Conservation (phyloP, 2,888 invertebrate genomes). For the Cecidostiba fungosa region DNA sequence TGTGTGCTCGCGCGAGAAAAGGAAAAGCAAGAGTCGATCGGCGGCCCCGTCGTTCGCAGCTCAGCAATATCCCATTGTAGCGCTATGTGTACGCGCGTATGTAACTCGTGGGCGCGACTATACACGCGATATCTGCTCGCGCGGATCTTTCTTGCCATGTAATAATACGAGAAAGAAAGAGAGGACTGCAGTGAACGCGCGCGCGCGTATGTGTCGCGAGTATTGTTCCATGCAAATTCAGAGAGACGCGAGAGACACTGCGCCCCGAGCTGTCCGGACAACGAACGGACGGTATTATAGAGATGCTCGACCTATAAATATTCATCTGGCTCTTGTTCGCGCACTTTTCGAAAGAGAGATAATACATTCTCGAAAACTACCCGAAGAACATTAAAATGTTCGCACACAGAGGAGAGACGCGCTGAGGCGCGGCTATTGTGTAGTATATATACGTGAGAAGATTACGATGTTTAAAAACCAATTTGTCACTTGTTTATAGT, state of each 20-base stretch:
- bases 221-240: conserved; percentile 60
- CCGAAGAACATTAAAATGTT: background rate
- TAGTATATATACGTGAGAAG: background rate
- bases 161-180: conserved; percentile 21
- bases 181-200: background rate
- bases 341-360: background rate
- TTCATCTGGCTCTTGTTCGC: conserved; percentile 7
- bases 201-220: conserved; percentile 7
- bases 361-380: conserved; percentile 2
- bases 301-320: conserved; percentile 53
- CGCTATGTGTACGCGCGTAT: background rate
- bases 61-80: conserved; percentile 2
- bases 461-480: conserved; percentile 45
- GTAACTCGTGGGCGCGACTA: conserved; percentile 16
- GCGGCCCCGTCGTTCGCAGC: background rate
- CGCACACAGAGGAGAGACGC: background rate
- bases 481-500: conserved; percentile 31
- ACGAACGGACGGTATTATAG: conserved; percentile 12
- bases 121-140: background rate
- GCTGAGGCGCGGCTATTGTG: background rate
- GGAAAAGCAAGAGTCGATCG: conserved; percentile 6
- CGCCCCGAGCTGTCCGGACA: background rate
- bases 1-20: background rate
- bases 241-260: conserved; percentile 20
- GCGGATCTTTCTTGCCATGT: conserved; percentile 2